Evolutionary conservation across 2,797 vertebrate genomes (phyloP).

Genomic region (Trachurus trachurus): DNA sequence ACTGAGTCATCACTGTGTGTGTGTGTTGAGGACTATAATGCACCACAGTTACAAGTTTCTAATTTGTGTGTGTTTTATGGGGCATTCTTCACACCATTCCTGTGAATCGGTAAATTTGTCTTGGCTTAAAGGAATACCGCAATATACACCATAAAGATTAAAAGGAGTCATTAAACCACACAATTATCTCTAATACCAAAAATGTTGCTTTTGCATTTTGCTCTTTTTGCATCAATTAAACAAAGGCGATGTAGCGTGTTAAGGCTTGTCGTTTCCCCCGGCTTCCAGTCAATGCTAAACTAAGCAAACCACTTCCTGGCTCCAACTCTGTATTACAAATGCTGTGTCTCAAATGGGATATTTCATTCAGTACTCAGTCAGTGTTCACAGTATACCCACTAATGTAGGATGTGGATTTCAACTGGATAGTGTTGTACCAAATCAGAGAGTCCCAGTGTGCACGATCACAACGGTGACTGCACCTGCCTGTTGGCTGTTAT

Average conservation of each 20-base stretch:
- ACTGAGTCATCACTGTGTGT: neutral
- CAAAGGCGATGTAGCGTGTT: neutral
- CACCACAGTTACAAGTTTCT: neutral
- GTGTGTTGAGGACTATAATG: no score
- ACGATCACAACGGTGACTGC: no score
- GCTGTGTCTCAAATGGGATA: no score
- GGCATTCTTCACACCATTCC: neutral
- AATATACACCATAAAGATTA: neutral
- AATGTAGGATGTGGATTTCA: no score
- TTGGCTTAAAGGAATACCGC: constrained; percentile 1
- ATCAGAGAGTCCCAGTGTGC: no score
- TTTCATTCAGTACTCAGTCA: no score
- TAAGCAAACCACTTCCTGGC: neutral
- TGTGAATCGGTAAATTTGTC: neutral
- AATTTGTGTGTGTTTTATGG: neutral
- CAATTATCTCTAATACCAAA: neutral
- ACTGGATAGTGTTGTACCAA: no score
- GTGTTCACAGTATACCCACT: no score
- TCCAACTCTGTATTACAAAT: neutral
- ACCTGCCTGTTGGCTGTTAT: no score
- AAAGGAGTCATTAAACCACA: neutral
- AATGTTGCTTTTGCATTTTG: neutral
- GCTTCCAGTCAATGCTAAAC: neutral
- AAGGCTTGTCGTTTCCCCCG: neutral
- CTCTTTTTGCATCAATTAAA: neutral